Percentiles rank a stretch among this genome's conserved stretches.
These are phyloP conservation scores for Pyrochroa serraticornis DNA, from an alignment of 2,888 invertebrate genomes.

Conservation along the genomic window DNA sequence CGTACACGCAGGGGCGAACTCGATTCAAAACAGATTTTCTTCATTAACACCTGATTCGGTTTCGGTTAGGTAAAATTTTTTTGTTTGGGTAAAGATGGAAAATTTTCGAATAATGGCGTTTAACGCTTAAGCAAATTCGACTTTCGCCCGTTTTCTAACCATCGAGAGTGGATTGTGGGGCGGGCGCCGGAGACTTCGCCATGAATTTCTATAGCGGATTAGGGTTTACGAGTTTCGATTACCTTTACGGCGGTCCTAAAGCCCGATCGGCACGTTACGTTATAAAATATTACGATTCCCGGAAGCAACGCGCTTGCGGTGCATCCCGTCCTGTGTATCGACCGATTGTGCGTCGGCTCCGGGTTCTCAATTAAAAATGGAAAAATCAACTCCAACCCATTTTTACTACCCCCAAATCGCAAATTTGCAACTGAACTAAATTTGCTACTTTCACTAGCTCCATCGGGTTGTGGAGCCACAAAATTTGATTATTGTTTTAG, in stretches of 20 bases:
- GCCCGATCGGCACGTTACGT: conserved; percentile 51
- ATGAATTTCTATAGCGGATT: conserved; percentile 56
- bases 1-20: not conserved
- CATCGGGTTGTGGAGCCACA: too few species aligned
- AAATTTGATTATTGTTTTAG: too few species aligned
- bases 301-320: too few species aligned
- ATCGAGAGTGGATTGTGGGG: conserved; percentile 11
- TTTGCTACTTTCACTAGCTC: too few species aligned
- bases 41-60: not conserved
- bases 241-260: conserved; percentile 57
- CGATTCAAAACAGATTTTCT: not conserved
- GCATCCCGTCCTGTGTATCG: too few species aligned
- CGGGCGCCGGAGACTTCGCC: conserved; percentile 30
- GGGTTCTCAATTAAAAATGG: too few species aligned
- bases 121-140: not conserved
- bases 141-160: conserved; percentile 19
- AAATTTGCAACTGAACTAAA: too few species aligned
- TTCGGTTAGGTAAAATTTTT: not conserved
- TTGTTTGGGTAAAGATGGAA: conserved; percentile 1
- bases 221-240: conserved; percentile 58
- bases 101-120: not conserved
- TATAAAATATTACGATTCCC: conserved; percentile 49
- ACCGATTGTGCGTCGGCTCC: too few species aligned
- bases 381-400: too few species aligned
- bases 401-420: too few species aligned